Evolutionary conservation across 2,888 invertebrate genomes (phyloP).

Genomic region (Ochropleura leucogaster): DNA sequence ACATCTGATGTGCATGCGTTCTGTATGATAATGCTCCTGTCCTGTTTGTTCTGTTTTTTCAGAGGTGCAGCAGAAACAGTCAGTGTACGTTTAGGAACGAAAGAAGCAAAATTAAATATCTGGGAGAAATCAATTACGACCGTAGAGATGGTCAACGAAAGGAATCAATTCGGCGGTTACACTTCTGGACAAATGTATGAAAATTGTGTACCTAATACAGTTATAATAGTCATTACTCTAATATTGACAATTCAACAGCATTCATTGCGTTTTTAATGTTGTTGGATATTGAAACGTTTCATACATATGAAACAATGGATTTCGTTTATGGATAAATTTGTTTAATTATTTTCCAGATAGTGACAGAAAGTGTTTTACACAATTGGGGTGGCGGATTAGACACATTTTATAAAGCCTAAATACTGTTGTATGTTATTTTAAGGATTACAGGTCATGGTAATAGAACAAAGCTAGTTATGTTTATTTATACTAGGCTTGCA

Average conservation of each 20-base stretch:
- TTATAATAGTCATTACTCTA: neutral
- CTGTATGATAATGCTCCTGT: neutral
- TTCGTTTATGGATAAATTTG: neutral
- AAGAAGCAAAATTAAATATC: conserved; percentile 34
- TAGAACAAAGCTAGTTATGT: neutral
- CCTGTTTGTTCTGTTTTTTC: too few relatives aligned
- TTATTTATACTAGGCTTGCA: too few relatives aligned
- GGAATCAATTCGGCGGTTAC: neutral
- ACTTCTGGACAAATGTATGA: neutral
- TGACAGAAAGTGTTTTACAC: neutral
- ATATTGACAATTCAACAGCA: neutral
- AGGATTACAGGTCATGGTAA: neutral
- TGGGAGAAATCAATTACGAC: conserved; percentile 35
- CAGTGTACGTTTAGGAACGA: conserved; percentile 12
- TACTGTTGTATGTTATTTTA: neutral
- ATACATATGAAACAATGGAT: neutral
- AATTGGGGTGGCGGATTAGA: neutral
- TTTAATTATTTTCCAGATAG: neutral
- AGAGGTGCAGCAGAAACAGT: conserved; percentile 29
- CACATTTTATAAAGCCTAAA: neutral
- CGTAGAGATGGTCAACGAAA: conserved; percentile 32
- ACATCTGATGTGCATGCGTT: neutral
- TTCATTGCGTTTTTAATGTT: neutral
- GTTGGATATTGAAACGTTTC: neutral
- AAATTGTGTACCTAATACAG: neutral